Evolutionary conservation across 1,140 invertebrate genomes (phyloP), one percentile per base, ranked within the genome.

Genomic region (Trialeurodes vaporariorum): DNA sequence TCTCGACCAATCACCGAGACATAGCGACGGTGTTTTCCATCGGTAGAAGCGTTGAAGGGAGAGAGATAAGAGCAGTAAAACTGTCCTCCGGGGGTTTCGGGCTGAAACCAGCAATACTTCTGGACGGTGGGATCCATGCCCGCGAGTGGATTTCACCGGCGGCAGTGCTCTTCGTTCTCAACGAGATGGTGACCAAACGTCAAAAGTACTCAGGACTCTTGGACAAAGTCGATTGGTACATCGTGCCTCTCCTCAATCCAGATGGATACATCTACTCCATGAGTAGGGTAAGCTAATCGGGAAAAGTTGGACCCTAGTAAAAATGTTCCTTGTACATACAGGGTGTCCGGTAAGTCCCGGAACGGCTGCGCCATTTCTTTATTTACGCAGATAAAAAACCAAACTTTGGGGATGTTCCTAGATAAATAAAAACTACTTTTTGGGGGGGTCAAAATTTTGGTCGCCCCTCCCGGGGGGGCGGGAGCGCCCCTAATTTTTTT

Each of bases 81-180:
- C 5, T 49, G 34, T 49, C 34, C 34, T 49, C 34, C 34, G 34
- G 34, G 34, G 34, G 34, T 49, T 5, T 5, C 34, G 34, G 34
- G 5, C 34, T 49, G 34, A 49, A 69, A 69, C 85, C 86, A 27
- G 81, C 81, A 0, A 81, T 88, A 27, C 83, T 87, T 72, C 77
- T 88, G 26, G 86, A 87, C 63, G 85, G 82, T 78, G 92, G 92
- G 17, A 92, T 94, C 73, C 94, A 96, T 74, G 93, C 92, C 0
- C 78, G 93, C 34, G 93, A 96, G 80, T 96, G 94, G 93, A 93
- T 96, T 67, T 86, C 91, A 61, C 88, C 91, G 1, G 91, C 93
- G 0, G 88, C 89, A 0, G 88, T 90, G 13, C 87, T 91, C 23
- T 95, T 85, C 75, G 86, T 95, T 23, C 83, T 93, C 27, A 88